phyloP scores from a whole-genome alignment of 2,888 invertebrate genomes.

The Perizoma flavofasciatum region DNA sequence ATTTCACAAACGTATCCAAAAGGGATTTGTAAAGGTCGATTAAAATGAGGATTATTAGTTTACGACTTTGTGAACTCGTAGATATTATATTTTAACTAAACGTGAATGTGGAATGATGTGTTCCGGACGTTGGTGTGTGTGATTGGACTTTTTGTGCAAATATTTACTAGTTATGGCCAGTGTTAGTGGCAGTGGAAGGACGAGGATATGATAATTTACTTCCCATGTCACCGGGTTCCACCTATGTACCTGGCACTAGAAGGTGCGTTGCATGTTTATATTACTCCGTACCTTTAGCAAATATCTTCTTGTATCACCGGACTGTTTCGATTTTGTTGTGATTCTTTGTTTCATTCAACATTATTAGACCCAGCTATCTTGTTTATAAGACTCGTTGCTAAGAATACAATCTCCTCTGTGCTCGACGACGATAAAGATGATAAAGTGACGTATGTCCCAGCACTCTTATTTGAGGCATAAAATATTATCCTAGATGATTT shows the following conservation, averaged over 20 bases:
- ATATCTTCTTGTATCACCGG: constrained; percentile 6
- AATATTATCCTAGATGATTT: too few species aligned
- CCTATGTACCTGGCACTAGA: constrained; percentile 75
- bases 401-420: constrained; percentile 31
- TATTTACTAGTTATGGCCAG: constrained; percentile 61
- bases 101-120: constrained; percentile 55
- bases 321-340: constrained; percentile 9
- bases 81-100: constrained; percentile 60
- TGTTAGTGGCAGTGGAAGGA: constrained; percentile 67
- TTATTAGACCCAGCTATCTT: constrained; percentile 56
- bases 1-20: constrained; percentile 17
- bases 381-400: constrained; percentile 56
- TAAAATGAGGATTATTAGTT: constrained; percentile 56
- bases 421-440: constrained; percentile 27
- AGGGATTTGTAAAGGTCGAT: constrained; percentile 60
- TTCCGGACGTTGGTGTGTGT: constrained; percentile 44
- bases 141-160: constrained; percentile 48
- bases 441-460: background rate
- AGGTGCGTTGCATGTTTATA: constrained; percentile 66
- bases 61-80: constrained; percentile 48
- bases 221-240: constrained; percentile 76
- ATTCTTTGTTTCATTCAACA: constrained; percentile 23
- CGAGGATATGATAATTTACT: constrained; percentile 78
- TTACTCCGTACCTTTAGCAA: constrained; percentile 19
- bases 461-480: too few species aligned